Evolutionary conservation across 2,797 vertebrate genomes (phyloP).

Genomic region (Clarias platycephalus): DNA sequence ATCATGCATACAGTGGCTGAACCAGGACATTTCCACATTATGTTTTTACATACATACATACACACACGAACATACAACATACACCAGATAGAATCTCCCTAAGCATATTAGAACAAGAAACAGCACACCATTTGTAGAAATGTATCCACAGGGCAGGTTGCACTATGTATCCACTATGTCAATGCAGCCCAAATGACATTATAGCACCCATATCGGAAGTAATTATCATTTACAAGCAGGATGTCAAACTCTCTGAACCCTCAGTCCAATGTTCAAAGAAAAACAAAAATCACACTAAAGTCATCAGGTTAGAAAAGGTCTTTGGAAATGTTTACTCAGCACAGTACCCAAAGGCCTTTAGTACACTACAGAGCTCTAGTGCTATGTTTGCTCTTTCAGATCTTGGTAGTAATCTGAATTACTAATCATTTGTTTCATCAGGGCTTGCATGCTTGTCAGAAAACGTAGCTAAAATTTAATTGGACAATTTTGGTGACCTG

Average conservation of each 20-base stretch:
- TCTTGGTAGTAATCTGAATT: background rate
- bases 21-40: background rate
- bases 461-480: background rate
- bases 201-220: conserved; percentile 25
- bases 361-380: background rate
- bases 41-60: background rate
- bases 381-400: background rate
- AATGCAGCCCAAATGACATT: conserved; percentile 16
- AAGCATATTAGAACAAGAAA: background rate
- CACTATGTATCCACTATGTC: too few relatives aligned
- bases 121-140: background rate
- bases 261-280: background rate
- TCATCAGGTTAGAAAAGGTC: background rate
- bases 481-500: background rate
- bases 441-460: background rate
- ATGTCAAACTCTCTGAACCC: background rate
- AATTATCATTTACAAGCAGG: conserved; percentile 8
- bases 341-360: background rate
- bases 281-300: background rate
- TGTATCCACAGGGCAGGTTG: background rate
- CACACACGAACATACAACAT: background rate
- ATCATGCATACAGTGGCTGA: background rate
- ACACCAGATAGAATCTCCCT: background rate
- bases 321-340: background rate
- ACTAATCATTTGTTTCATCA: background rate